These are phyloP conservation scores for Drosophila trapezifrons DNA, from an alignment of 1,140 invertebrate species.

Conservation along the genomic window DNA sequence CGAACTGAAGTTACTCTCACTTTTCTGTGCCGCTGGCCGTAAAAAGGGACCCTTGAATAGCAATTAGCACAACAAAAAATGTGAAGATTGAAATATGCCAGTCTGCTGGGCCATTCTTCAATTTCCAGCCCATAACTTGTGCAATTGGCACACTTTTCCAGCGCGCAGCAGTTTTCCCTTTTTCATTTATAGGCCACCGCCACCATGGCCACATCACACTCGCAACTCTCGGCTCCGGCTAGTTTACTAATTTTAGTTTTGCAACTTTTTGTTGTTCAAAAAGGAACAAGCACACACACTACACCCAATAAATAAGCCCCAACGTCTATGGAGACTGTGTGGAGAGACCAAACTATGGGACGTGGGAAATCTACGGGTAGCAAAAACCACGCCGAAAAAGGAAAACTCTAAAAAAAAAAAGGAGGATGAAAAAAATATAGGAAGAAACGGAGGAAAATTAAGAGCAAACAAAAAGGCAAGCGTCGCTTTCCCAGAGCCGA, in stretches of 20 bases:
- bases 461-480: slow-evolving; percentile 73
- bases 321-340: slow-evolving; percentile 57
- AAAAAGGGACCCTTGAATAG: slow-evolving; percentile 14
- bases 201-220: slow-evolving; percentile 25
- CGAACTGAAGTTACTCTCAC: slow-evolving; percentile 30
- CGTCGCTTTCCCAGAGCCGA: slow-evolving; percentile 46
- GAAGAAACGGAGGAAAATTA: slow-evolving; percentile 58
- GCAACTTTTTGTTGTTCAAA: slow-evolving; percentile 61
- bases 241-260: slow-evolving; percentile 63
- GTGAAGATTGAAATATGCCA: slow-evolving; percentile 32
- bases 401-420: slow-evolving; percentile 24
- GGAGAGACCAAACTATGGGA: slow-evolving; percentile 55
- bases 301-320: slow-evolving; percentile 68
- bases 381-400: slow-evolving; percentile 61
- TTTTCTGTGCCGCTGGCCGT: slow-evolving; percentile 18
- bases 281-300: slow-evolving; percentile 20
- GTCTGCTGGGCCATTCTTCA: slow-evolving; percentile 27
- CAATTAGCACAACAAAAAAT: slow-evolving; percentile 40
- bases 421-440: slow-evolving; percentile 14
- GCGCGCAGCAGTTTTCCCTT: slow-evolving; percentile 12
- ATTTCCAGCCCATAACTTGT: slow-evolving; percentile 57
- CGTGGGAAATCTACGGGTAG: slow-evolving; percentile 69
- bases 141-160: slow-evolving; percentile 67
- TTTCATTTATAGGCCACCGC: slow-evolving; percentile 42
- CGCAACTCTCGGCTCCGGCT: slow-evolving; percentile 33